A percentile compares a stretch with the other conserved stretches of the same genome.
Evolutionary conservation across 1,140 invertebrate genomes (phyloP).

Genomic region (Tyrophagus putrescentiae): DNA sequence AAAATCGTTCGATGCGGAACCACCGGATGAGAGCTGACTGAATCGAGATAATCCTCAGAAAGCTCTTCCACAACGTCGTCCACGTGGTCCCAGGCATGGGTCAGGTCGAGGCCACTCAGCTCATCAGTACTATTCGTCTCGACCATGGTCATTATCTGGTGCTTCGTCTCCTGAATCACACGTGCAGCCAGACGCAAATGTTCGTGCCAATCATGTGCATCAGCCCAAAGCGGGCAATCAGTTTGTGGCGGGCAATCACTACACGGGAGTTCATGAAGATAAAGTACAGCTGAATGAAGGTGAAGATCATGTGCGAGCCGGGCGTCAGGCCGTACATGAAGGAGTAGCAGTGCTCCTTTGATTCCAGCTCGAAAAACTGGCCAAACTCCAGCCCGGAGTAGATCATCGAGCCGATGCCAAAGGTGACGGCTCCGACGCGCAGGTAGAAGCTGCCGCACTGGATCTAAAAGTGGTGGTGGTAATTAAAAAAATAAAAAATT

Average conservation of each 20-base stretch:
- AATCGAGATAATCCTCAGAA: slow-evolving; percentile 21
- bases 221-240: slow-evolving; percentile 60
- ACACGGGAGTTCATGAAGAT: slow-evolving; percentile 70
- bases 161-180: slow-evolving; percentile 82
- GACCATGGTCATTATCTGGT: slow-evolving; percentile 56
- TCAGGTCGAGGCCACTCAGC: not conserved
- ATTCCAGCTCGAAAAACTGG: slow-evolving; percentile 74
- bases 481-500: too few relatives aligned
- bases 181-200: slow-evolving; percentile 79
- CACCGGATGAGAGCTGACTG: not conserved
- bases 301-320: slow-evolving; percentile 73
- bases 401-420: slow-evolving; percentile 85
- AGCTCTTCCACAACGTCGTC: slow-evolving; percentile 19
- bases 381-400: slow-evolving; percentile 85
- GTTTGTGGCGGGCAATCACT: slow-evolving; percentile 20
- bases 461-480: too few relatives aligned
- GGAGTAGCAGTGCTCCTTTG: slow-evolving; percentile 67
- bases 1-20: not conserved
- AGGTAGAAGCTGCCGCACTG: slow-evolving; percentile 77
- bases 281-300: slow-evolving; percentile 89
- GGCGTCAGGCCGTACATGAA: slow-evolving; percentile 69
- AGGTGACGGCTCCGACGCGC: slow-evolving; percentile 79
- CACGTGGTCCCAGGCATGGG: slow-evolving; percentile 13
- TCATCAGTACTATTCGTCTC: slow-evolving; percentile 26
- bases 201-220: slow-evolving; percentile 95